Evolutionary conservation across 2,888 invertebrate species (phyloP).

Genomic region (Drosophila anceps): DNA sequence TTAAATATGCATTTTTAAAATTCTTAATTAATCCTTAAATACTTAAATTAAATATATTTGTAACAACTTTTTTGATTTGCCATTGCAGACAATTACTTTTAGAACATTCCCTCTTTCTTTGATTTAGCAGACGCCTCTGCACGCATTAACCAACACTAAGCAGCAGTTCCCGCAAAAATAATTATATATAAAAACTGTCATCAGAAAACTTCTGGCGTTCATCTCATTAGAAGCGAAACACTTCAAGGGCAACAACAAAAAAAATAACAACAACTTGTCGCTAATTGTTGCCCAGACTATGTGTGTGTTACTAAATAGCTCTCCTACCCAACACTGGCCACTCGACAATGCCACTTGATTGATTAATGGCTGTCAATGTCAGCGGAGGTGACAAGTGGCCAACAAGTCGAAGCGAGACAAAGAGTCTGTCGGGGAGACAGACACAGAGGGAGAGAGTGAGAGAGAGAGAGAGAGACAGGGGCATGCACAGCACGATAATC

Average conservation of each 20-base stretch:
- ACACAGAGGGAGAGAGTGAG: slow-evolving; percentile 27
- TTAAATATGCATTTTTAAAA: neutral
- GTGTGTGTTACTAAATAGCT: slow-evolving; percentile 40
- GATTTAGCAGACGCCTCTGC: slow-evolving; percentile 17
- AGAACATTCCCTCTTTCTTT: neutral
- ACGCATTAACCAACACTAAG: neutral
- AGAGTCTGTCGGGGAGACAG: too few species aligned
- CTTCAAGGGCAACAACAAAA: slow-evolving; percentile 33
- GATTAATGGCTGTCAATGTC: slow-evolving; percentile 76
- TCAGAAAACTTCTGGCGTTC: slow-evolving; percentile 41
- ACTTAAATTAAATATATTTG: neutral
- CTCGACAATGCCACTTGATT: slow-evolving; percentile 60
- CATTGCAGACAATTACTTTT: neutral
- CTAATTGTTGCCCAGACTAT: slow-evolving; percentile 58
- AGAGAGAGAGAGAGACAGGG: slow-evolving; percentile 19
- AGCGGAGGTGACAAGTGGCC: slow-evolving; percentile 75
- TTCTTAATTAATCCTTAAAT: neutral
- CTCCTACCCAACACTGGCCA: slow-evolving; percentile 1
- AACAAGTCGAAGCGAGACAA: slow-evolving; percentile 46
- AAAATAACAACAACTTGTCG: slow-evolving; percentile 45
- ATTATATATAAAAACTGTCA: slow-evolving; percentile 24
- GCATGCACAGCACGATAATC: slow-evolving; percentile 38
- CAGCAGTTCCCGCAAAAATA: neutral
- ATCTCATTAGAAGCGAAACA: slow-evolving; percentile 49
- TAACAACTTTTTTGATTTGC: too few species aligned